Base-by-base conservation (phyloP, 2,113 vertebrate genomes). In the Gorsachius goisagi region DNA sequence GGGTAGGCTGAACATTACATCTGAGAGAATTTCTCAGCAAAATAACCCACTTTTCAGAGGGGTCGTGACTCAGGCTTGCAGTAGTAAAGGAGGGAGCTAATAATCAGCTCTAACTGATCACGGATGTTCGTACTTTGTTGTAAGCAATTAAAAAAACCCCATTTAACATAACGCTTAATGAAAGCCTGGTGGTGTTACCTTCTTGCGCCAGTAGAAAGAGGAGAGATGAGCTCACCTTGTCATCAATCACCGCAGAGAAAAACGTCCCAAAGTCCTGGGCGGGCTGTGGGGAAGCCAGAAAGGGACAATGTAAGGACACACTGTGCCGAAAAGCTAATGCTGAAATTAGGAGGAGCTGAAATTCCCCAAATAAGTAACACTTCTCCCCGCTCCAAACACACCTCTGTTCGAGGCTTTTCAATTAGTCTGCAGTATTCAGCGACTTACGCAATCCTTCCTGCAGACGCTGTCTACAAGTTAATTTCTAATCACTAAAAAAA, bases 181-280 rank as follows among this genome's bases (percentile, higher is more conserved):
- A 16, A 17, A 77, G 21, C 27, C 35, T 5, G 27, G 20, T 1
- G 39, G 19, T 4, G 28, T n/a, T 12, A 37, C 47, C 47, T 19
- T 9, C 53, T 33, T 1, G 27, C 35, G 4, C 13, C 0, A 9
- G 69, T 1, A 13, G 44, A 4, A n/a, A 14, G 5, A 24, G 28
- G 32, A 72, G 37, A 5, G 24, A 2, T 2, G 59, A n/a, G 27
- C 95, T 84, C 97, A 99, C 99, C 99, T 99, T 99, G 80, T 98
- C 97, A 53, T 99, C 99, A 9, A 99, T 99, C 67, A 99, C 99
- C 0, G 99, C 99, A 0, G 99, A 99, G 97, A 99, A 98, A 93
- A 99, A 99, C 0, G 98, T 98, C 80, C 97, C 97, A 1, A 99
- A 99, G 85, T 99, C 99, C 74, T 99, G 98, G 9, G 98, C 95